Percentiles rank a stretch among this genome's conserved stretches.
phyloP scores from a whole-genome alignment of 2,888 invertebrate species.

The Hydropsyche betteni region DNA sequence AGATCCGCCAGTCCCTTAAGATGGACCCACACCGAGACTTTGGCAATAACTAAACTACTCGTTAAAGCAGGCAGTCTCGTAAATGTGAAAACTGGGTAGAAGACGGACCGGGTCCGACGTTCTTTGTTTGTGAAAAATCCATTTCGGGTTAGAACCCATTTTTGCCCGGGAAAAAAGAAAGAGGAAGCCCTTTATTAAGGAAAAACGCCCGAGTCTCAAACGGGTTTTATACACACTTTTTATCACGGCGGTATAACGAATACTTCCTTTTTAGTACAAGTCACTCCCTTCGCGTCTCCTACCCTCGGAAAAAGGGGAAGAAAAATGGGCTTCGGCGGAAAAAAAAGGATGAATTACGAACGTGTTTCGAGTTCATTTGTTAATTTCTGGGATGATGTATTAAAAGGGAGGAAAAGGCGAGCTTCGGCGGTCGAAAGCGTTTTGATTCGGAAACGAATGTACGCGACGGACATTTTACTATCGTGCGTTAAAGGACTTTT shows the following conservation, averaged over 20 bases:
- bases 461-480: too few relatives aligned
- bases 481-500: too few relatives aligned
- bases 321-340: background rate
- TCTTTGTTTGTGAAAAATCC: constrained; percentile 16
- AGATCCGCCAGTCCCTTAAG: background rate
- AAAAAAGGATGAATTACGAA: background rate
- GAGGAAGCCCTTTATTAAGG: constrained; percentile 13
- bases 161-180: background rate
- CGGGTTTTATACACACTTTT: constrained; percentile 9
- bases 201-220: constrained; percentile 2
- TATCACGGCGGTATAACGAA: constrained; percentile 18
- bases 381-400: constrained; percentile 17
- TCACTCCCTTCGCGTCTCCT: too few relatives aligned
- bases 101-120: background rate
- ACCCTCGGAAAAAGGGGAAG: background rate
- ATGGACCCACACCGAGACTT: background rate
- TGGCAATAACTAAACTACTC: constrained; percentile 21
- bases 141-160: constrained; percentile 24
- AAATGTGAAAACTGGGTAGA: background rate
- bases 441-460: too few relatives aligned
- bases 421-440: too few relatives aligned
- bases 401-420: background rate
- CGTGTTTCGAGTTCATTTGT: constrained; percentile 10
- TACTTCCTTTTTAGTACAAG: constrained; percentile 1
- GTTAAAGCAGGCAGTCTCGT: background rate